A percentile compares a stretch with the other conserved stretches of the same genome.
phyloP scores from a whole-genome alignment of 1,140 invertebrate species.

The Venustaconcha ellipsiformis region DNA sequence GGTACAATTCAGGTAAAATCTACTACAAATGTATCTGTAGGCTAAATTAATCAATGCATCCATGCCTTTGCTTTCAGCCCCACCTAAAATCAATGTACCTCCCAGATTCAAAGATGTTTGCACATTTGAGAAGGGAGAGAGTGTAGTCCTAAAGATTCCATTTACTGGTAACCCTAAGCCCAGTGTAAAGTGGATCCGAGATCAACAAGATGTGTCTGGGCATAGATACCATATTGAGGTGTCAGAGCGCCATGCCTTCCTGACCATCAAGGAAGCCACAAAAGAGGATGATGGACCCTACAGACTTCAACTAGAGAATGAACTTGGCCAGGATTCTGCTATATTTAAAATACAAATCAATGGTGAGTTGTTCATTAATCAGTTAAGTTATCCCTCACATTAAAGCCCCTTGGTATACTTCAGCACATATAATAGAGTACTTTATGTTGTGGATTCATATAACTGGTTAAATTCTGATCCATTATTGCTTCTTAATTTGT shows the following conservation, averaged over 20 bases:
- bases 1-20: background rate
- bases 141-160: slow-evolving; percentile 96
- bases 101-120: slow-evolving; percentile 95
- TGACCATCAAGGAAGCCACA: slow-evolving; percentile 94
- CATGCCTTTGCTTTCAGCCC: slow-evolving; percentile 75
- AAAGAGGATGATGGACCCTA: slow-evolving; percentile 96
- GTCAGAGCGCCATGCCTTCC: slow-evolving; percentile 90
- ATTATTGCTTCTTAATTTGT: too few relatives aligned
- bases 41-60: background rate
- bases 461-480: too few relatives aligned
- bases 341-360: slow-evolving; percentile 97
- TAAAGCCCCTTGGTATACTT: too few relatives aligned
- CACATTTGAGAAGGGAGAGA: slow-evolving; percentile 98
- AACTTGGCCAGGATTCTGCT: slow-evolving; percentile 93
- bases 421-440: too few relatives aligned
- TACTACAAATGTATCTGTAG: background rate
- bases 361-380: slow-evolving; percentile 71
- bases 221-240: slow-evolving; percentile 76
- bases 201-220: slow-evolving; percentile 88
- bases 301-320: slow-evolving; percentile 94
- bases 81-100: slow-evolving; percentile 97
- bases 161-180: slow-evolving; percentile 98
- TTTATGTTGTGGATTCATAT: too few relatives aligned
- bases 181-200: slow-evolving; percentile 92
- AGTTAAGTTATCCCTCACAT: too few relatives aligned